Conservation (phyloP, 2,113 vertebrate species). For the Corynorhinus townsendii region DNA sequence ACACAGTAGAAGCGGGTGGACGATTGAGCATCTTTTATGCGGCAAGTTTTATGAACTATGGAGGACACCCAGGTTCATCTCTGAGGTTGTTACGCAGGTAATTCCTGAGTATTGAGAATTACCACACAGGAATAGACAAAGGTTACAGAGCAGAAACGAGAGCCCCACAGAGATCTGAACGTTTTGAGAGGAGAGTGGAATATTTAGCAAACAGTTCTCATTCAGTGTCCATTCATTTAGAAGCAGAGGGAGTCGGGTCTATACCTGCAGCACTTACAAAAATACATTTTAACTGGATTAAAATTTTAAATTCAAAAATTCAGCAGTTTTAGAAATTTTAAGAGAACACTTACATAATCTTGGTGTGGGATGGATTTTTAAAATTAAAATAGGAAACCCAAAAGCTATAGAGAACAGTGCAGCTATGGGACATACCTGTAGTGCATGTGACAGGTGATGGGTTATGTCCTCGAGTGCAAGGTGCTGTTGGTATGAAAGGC, state of each 20-base stretch:
- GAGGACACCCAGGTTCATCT: neutral
- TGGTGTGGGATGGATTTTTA: neutral
- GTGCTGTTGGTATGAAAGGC: too few species aligned
- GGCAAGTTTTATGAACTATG: neutral
- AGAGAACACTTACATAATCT: neutral
- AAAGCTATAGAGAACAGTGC: neutral
- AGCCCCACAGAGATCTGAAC: neutral
- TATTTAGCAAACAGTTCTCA: neutral
- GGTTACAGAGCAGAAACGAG: neutral
- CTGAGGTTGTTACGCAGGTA: neutral
- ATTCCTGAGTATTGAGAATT: conserved; percentile 4
- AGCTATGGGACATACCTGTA: neutral
- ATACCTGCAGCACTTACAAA: neutral
- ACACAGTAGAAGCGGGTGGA: neutral
- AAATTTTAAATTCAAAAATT: neutral
- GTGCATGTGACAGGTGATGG: neutral
- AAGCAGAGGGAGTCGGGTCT: neutral
- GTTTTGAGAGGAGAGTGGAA: neutral
- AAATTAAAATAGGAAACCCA: neutral
- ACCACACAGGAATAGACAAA: neutral
- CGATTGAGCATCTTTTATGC: neutral
- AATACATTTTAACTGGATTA: neutral
- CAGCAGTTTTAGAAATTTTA: neutral
- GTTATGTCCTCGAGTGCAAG: neutral
- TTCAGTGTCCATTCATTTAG: neutral